Evolutionary conservation across 2,888 invertebrate species (phyloP).

Genomic region (Nymphalis polychloros): DNA sequence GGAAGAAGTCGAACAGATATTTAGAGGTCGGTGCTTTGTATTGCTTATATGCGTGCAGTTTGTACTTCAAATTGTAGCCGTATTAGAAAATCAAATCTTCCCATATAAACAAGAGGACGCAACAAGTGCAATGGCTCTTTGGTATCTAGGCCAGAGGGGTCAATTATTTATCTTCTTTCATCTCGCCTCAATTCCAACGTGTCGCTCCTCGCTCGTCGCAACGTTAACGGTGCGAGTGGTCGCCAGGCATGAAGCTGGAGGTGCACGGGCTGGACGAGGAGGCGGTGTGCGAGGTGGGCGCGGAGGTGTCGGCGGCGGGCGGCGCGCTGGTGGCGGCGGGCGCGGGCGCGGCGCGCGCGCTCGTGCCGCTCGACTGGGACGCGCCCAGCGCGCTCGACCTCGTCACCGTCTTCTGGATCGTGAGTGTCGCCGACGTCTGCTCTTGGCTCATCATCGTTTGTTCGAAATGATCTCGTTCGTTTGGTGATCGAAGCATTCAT

Average conservation of each 20-base stretch:
- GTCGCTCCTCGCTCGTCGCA: too few species aligned
- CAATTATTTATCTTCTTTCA: too few species aligned
- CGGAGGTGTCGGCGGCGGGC: conserved; percentile 66
- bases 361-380: conserved; percentile 72
- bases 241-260: conserved; percentile 66
- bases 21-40: conserved; percentile 54
- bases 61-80: too few species aligned
- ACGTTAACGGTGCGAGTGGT: not conserved
- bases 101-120: not conserved
- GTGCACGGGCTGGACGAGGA: conserved; percentile 78
- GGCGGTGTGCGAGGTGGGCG: conserved; percentile 70
- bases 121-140: not conserved
- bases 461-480: too few species aligned
- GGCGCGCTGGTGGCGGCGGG: conserved; percentile 60
- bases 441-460: too few species aligned
- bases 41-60: too few species aligned
- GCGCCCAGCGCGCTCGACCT: conserved; percentile 76
- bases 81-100: not conserved
- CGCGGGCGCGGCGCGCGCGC: conserved; percentile 54
- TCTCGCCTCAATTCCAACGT: too few species aligned
- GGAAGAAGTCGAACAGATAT: conserved; percentile 72
- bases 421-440: conserved; percentile 55
- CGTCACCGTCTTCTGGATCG: conserved; percentile 88
- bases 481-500: too few species aligned
- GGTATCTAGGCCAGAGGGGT: too few species aligned